These are phyloP conservation scores for Hirundo rustica DNA, from an alignment of 2,797 vertebrate species.

Conservation along the genomic window DNA sequence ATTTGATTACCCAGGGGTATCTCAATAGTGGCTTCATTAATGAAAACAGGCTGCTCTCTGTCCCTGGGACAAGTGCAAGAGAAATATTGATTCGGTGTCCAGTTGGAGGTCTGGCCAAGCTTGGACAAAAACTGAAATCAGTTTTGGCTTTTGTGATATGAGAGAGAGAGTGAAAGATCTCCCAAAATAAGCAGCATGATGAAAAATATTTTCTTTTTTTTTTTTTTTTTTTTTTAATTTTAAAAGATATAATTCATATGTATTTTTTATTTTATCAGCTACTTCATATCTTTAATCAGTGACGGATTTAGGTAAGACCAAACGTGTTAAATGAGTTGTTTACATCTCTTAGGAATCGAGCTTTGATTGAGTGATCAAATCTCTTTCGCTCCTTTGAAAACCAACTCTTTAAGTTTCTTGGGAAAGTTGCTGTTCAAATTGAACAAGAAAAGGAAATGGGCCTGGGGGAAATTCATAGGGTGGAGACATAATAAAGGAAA, in stretches of 20 bases:
- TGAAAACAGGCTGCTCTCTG: constrained; percentile 10
- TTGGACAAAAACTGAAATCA: neutral
- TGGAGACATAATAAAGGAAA: constrained; percentile 53
- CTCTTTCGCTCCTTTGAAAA: neutral
- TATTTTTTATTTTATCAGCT: neutral
- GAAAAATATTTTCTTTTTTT: neutral
- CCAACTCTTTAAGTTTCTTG: neutral
- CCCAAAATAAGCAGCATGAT: neutral
- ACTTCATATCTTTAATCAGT: neutral
- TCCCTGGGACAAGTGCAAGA: constrained; percentile 41
- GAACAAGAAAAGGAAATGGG: constrained; percentile 60
- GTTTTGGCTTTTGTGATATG: neutral
- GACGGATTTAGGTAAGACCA: neutral
- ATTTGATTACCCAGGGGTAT: constrained; percentile 33
- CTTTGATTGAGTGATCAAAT: fast-evolving
- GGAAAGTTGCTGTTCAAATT: constrained; percentile 25
- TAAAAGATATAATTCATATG: neutral
- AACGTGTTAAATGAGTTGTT: neutral
- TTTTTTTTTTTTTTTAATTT: neutral
- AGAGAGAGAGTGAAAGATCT: neutral
- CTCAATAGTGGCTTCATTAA: constrained; percentile 39
- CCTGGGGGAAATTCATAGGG: constrained; percentile 41
- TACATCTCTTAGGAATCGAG: neutral
- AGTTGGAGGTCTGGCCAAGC: neutral
- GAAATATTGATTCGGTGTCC: constrained; percentile 5